Percentiles rank a stretch among this genome's conserved stretches.
Conservation (phyloP, 2,888 invertebrate species). For the Melikaiella ostensackeni region DNA sequence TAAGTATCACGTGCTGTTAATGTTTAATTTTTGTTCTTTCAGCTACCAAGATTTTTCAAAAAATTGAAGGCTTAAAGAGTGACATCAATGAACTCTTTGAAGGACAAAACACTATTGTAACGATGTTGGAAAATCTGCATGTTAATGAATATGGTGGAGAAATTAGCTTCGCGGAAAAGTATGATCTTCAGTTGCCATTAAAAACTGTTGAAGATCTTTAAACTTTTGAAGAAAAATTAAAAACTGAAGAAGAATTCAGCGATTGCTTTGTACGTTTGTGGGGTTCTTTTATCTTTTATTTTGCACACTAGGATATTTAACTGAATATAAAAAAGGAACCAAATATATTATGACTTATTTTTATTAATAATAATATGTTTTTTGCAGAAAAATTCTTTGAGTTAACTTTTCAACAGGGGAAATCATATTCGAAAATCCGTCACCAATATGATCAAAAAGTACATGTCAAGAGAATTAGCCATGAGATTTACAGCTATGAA, state of each 20-base stretch:
- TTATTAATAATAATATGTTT: too few relatives aligned
- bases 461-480: too few relatives aligned
- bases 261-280: not conserved
- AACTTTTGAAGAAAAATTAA: not conserved
- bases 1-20: not conserved
- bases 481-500: too few relatives aligned
- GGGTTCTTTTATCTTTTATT: not conserved
- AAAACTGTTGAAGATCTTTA: not conserved
- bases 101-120: not conserved
- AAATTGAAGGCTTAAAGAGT: not conserved
- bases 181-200: not conserved
- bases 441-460: too few relatives aligned
- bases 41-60: not conserved
- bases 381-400: too few relatives aligned
- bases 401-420: too few relatives aligned
- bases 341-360: too few relatives aligned
- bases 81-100: not conserved
- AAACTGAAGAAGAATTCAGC: not conserved
- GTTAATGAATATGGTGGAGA: not conserved
- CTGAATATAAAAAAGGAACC: too few relatives aligned
- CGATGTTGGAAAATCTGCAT: not conserved
- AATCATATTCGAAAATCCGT: too few relatives aligned
- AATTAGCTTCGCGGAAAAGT: not conserved
- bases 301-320: not conserved
- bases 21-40: not conserved